Percentiles rank a stretch among this genome's conserved stretches.
Conservation (phyloP, 2,113 vertebrate genomes). For the Tinamus guttatus region DNA sequence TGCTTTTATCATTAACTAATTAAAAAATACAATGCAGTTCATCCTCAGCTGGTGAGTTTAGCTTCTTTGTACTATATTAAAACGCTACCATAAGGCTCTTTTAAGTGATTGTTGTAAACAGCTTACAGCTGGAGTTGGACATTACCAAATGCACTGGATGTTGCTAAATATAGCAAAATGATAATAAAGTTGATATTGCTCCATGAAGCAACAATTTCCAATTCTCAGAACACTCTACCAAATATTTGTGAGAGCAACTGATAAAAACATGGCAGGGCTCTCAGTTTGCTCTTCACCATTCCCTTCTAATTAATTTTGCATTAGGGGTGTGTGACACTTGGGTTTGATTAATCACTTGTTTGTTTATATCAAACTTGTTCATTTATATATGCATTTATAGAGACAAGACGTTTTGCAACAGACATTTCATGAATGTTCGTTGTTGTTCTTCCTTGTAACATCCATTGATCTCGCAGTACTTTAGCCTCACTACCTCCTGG, state of each 20-base stretch:
- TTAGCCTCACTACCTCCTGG: background rate
- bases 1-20: background rate
- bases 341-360: background rate
- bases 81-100: background rate
- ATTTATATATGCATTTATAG: background rate
- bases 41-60: background rate
- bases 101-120: background rate
- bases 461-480: background rate
- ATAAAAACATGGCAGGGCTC: background rate
- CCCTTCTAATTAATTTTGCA: background rate
- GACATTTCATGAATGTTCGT: background rate
- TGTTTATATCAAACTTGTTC: background rate
- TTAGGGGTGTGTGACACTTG: background rate
- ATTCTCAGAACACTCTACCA: background rate
- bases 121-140: background rate
- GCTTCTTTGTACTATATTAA: background rate
- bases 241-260: background rate
- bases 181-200: background rate
- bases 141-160: background rate
- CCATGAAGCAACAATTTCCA: background rate
- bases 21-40: background rate
- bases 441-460: background rate
- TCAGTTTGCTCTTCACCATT: background rate
- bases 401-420: background rate
- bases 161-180: background rate